Evolutionary conservation across 2,888 invertebrate genomes (phyloP), one percentile per base, ranked within the genome.

Genomic region (Sipha maydis): DNA sequence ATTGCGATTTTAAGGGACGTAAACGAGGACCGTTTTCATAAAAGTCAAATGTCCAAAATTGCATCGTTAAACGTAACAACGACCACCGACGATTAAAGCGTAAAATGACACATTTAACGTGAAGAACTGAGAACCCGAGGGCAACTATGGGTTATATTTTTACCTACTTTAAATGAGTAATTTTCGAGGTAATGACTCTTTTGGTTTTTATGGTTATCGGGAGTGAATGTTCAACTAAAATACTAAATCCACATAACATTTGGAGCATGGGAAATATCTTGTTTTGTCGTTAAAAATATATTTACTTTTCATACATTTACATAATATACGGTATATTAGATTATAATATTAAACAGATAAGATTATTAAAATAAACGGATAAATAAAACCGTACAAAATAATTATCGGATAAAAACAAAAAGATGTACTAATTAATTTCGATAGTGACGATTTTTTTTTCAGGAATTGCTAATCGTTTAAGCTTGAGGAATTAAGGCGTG

Each of bases 11-110:
- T 80, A 80, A 88, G 71, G 71, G 48, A 85, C 85, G 79, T 71
- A 69, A 79, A 86, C 79, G 86, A 61, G 71, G 73, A 41, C 80
- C 86, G 61, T 75, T 88, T 82, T 80, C 88, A 82, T 88, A 88
- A 88, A 88, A 88, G 82, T 88, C 82, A 41, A 88, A 88, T 67
- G 82, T 88, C 88, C 82, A 56, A 88, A 88, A 82, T 88, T 82
- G 19, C 82, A 48, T 82, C 82, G 88, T 88, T 82, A 82, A 88
- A 76, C 41, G 76, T 67, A 80, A 82, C 88, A 48, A 79, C 79
- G 38, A 79, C 78, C 56, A 31, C 71, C 38, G 80, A 75, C 75
- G 88, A 88, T 82, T 82, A 88, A 75, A 82, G 54, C 61, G 31
- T 28, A 28, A 88, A 88, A 88, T 31, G 80, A 80, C 86, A 80